Base-by-base conservation (phyloP, 2,888 invertebrate genomes). In the Tachina fera region DNA sequence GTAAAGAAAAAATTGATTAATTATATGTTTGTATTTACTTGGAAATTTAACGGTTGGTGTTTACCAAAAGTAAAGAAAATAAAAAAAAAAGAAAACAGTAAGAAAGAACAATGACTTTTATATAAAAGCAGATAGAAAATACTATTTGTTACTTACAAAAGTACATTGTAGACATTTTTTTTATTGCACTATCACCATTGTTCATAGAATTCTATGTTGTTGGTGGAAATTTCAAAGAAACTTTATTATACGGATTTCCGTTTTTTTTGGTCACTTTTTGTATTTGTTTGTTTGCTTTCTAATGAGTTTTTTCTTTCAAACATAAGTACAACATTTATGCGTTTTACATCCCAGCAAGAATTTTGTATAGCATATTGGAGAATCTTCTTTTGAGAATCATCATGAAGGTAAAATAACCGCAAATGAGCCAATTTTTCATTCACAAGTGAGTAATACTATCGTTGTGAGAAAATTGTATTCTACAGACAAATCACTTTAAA, bases 171-270 rank as follows among this genome's bases (percentile, higher is more conserved):
- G 31, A 14, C 13, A 9, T 13, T 22, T 45, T n/a, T 22, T 14
- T 22, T 4, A n/a, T 16, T 65, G n/a, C 9, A 45, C 14, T 45
- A 8, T 65, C 22, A 6, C 43, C 11, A 45, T 11, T 65, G 45
- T 58, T 45, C 3, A 60, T 11, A 16, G 39, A 31, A 47, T 39
- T 60, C 60, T 39, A n/a, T 43, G 8, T 47, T 45, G 60, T 49
- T 51, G 31, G 14, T 56, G 43, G 19, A 43, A 39, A 14, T 72
- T 79, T 84, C 19, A 13, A 14, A 81, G 19, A 39, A n/a, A 56
- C 31, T 84, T 81, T 63, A 84, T 81, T 61, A 81, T 70, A 74
- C 84, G 81, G 81, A 85, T 81, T 85, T 78, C 81, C 80, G 81
- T 63, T 85, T 85, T 63, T 85, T 85, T 77, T 63, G 68, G 74